These are phyloP conservation scores for Drosophila burlai DNA, from an alignment of 1,140 invertebrate genomes.

Conservation along the genomic window DNA sequence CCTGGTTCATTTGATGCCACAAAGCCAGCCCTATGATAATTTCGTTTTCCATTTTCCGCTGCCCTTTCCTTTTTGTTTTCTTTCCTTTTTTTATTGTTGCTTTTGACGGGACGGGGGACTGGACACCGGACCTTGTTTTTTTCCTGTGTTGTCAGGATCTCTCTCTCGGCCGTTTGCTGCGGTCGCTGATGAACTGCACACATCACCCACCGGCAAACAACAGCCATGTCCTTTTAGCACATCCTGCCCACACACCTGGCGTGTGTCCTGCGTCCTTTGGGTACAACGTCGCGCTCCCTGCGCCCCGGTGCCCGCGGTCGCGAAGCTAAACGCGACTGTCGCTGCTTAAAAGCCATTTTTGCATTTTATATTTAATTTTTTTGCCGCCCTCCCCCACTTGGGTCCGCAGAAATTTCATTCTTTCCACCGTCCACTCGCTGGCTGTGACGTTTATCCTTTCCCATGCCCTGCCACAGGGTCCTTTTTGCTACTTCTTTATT, in stretches of 20 bases:
- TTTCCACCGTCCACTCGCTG: neutral
- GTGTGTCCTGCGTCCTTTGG: conserved; percentile 41
- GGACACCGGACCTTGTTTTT: neutral
- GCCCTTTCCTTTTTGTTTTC: neutral
- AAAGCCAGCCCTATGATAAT: conserved; percentile 45
- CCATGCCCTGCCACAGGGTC: conserved; percentile 6
- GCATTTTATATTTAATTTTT: conserved; percentile 81
- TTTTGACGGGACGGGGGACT: conserved; percentile 2
- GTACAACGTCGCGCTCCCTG: neutral
- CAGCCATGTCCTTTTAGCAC: conserved; percentile 75
- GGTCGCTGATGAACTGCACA: conserved; percentile 79
- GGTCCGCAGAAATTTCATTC: conserved; percentile 4
- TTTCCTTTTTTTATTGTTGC: conserved; percentile 3
- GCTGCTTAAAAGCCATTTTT: conserved; percentile 81
- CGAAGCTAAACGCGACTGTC: conserved; percentile 68
- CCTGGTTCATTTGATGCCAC: conserved; percentile 30
- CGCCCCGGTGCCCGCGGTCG: neutral
- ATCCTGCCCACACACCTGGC: conserved; percentile 45
- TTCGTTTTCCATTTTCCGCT: conserved; percentile 24
- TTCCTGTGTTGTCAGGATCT: conserved; percentile 19
- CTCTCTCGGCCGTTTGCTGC: conserved; percentile 60
- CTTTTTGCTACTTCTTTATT: neutral
- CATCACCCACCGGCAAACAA: conserved; percentile 49
- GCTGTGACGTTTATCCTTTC: conserved; percentile 37
- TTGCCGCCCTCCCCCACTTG: neutral